These are phyloP conservation scores for Plumapathes pennacea DNA, from an alignment of 92 coral and sea anemone species.

Conservation along the genomic window DNA sequence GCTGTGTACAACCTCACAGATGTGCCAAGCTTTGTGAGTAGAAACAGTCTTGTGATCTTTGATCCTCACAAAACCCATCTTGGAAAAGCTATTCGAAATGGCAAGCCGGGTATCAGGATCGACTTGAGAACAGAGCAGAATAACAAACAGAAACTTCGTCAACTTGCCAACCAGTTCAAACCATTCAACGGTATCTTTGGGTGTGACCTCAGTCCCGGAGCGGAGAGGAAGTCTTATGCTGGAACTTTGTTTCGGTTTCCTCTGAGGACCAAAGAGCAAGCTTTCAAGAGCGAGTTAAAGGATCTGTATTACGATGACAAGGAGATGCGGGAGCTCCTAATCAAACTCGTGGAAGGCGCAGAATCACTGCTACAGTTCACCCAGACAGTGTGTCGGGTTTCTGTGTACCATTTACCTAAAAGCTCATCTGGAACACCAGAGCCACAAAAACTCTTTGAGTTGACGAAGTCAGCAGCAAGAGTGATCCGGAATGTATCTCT, in stretches of 20 bases:
- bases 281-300: slow-evolving; percentile 63
- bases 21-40: slow-evolving; percentile 80
- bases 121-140: slow-evolving; percentile 42
- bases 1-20: slow-evolving; percentile 87
- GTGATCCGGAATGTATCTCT: slow-evolving; percentile 43
- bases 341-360: slow-evolving; percentile 48
- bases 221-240: slow-evolving; percentile 38
- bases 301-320: slow-evolving; percentile 46
- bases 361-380: slow-evolving; percentile 77
- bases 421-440: slow-evolving; percentile 14
- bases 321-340: slow-evolving; percentile 54
- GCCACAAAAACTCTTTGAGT: slow-evolving; percentile 47
- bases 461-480: slow-evolving; percentile 46
- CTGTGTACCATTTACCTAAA: slow-evolving; percentile 37
- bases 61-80: slow-evolving; percentile 78
- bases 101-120: slow-evolving; percentile 64
- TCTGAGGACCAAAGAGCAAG: slow-evolving; percentile 68
- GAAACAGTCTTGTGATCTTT: slow-evolving; percentile 51
- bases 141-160: slow-evolving; percentile 39
- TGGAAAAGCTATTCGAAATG: slow-evolving; percentile 55
- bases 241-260: slow-evolving; percentile 95
- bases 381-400: slow-evolving; percentile 66
- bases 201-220: slow-evolving; percentile 54
- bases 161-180: slow-evolving; percentile 69
- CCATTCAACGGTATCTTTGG: slow-evolving; percentile 82